A percentile compares a stretch with the other conserved stretches of the same genome.
These are phyloP conservation scores for Nemopilema nomurai DNA, from an alignment of 30 jellyfish, hydroid and myxozoan species.

Conservation along the genomic window DNA sequence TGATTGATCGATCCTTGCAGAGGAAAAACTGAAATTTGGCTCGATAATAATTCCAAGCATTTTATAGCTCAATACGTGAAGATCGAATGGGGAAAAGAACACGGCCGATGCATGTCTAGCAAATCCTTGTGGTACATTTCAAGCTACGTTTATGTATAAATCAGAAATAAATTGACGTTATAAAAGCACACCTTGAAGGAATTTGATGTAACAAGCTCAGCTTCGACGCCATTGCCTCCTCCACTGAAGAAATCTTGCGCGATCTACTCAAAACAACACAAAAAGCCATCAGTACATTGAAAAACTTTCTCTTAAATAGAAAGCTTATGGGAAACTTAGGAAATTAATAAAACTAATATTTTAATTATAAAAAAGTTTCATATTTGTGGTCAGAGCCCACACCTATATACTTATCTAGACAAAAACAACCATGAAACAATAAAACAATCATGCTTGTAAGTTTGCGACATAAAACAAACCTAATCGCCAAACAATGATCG, in stretches of 20 bases:
- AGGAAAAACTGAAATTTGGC: too few relatives aligned
- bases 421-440: neutral
- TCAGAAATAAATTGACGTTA: neutral
- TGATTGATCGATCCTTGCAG: too few relatives aligned
- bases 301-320: neutral
- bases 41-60: too few relatives aligned
- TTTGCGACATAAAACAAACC: too few relatives aligned
- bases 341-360: neutral
- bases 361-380: neutral
- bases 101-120: neutral
- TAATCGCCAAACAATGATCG: too few relatives aligned
- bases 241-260: conserved; percentile 65
- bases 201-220: neutral
- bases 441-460: too few relatives aligned
- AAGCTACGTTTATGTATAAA: too few relatives aligned
- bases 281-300: neutral
- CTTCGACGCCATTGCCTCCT: conserved; percentile 56
- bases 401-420: too few relatives aligned
- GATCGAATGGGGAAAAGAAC: too few relatives aligned
- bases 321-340: neutral
- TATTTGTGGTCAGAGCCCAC: neutral
- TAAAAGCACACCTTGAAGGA: conserved; percentile 16
- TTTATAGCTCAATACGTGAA: too few relatives aligned
- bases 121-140: too few relatives aligned
- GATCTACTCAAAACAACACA: conserved; percentile 3